phyloP scores from a whole-genome alignment of 2,113 vertebrate genomes.

The Hassar affinis region DNA sequence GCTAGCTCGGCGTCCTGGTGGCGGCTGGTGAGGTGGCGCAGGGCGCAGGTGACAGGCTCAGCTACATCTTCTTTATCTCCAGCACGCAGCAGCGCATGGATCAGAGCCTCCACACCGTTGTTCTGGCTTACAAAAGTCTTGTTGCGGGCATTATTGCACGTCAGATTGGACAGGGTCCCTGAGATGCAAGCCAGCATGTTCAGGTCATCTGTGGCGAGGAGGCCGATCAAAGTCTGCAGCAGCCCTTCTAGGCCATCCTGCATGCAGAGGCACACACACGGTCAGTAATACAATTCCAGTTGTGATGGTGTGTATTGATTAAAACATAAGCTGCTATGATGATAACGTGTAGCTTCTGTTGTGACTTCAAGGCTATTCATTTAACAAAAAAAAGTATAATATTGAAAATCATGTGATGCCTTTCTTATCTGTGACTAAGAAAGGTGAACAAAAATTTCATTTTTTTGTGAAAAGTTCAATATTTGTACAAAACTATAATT shows the following conservation, averaged over 20 bases:
- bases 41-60: slow-evolving; percentile 88
- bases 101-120: slow-evolving; percentile 89
- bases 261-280: background rate
- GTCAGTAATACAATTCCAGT: background rate
- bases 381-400: background rate
- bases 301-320: background rate
- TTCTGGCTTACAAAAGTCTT: slow-evolving; percentile 91
- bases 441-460: too few relatives aligned
- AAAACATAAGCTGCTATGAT: background rate
- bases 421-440: too few relatives aligned
- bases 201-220: slow-evolving; percentile 85
- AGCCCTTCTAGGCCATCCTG: slow-evolving; percentile 92
- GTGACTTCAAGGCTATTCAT: background rate
- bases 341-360: background rate
- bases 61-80: slow-evolving; percentile 91
- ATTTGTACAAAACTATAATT: too few relatives aligned
- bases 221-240: slow-evolving; percentile 86
- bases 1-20: slow-evolving; percentile 88
- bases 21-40: slow-evolving; percentile 93
- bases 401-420: too few relatives aligned
- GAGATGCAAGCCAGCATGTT: slow-evolving; percentile 93
- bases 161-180: slow-evolving; percentile 93
- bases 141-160: slow-evolving; percentile 95
- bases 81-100: slow-evolving; percentile 87
- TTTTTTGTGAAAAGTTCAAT: too few relatives aligned